Percentiles rank a stretch among this genome's conserved stretches.
Evolutionary conservation across 2,113 vertebrate species (phyloP).

Genomic region (Sylvia atricapilla): DNA sequence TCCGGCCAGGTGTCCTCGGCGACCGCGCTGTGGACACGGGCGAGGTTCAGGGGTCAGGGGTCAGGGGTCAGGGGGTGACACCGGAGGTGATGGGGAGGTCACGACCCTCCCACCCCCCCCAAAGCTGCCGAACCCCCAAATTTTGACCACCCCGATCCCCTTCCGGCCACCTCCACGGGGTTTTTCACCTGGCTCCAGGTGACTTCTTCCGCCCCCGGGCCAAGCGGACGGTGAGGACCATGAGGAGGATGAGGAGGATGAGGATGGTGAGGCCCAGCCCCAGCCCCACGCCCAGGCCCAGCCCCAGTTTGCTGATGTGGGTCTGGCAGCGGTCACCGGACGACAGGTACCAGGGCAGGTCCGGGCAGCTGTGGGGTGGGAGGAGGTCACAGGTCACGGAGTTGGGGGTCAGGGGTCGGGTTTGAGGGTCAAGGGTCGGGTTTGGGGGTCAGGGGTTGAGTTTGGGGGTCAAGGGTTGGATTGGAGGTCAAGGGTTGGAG

Average conservation of each 20-base stretch:
- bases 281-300: not conserved
- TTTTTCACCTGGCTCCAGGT: not conserved
- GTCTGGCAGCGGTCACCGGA: not conserved
- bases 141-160: too few species aligned
- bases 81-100: not conserved
- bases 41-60: too few species aligned
- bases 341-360: not conserved
- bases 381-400: not conserved
- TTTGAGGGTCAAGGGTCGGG: too few species aligned
- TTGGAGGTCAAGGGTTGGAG: too few species aligned
- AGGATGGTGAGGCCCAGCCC: not conserved
- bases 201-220: not conserved
- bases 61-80: fast-evolving
- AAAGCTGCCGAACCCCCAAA: not conserved
- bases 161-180: too few species aligned
- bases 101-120: not conserved
- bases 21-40: not conserved
- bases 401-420: not conserved
- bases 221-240: not conserved
- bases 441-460: too few species aligned
- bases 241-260: not conserved
- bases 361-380: not conserved
- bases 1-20: fast-evolving
- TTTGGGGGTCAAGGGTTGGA: too few species aligned
- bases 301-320: constrained; percentile 5